Conservation (phyloP, 2,797 vertebrate genomes). For the Lepidocolaptes lacrymiger region DNA sequence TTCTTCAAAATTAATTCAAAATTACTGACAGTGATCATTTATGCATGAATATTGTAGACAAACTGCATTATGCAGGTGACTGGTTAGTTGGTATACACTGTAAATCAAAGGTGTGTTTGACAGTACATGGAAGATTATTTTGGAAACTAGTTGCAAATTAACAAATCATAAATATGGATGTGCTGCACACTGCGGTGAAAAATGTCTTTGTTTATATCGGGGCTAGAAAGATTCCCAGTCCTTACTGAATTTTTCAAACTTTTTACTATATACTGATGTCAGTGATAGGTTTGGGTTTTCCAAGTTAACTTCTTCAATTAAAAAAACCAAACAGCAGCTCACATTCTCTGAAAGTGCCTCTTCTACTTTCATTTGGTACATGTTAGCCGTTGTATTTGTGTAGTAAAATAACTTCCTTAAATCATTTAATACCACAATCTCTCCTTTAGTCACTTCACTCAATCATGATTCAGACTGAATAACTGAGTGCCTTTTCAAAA, state of each 20-base stretch:
- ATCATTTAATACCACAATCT: background rate
- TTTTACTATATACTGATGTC: background rate
- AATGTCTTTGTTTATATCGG: background rate
- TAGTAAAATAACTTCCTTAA: background rate
- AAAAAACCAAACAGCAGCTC: background rate
- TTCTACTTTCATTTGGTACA: background rate
- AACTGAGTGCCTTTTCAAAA: background rate
- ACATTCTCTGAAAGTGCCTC: background rate
- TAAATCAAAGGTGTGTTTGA: slow-evolving; percentile 47
- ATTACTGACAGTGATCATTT: slow-evolving; percentile 19
- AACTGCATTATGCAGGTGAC: background rate
- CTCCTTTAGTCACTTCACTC: background rate
- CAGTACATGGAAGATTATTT: slow-evolving; percentile 31
- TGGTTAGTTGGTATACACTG: background rate
- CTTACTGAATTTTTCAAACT: background rate
- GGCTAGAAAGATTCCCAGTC: background rate
- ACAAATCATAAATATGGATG: slow-evolving; percentile 37
- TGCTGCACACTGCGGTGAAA: background rate
- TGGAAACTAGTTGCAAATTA: slow-evolving; percentile 40
- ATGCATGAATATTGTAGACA: slow-evolving; percentile 17
- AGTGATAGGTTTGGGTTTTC: background rate
- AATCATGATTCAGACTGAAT: background rate
- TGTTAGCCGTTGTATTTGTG: background rate
- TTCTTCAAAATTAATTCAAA: slow-evolving; percentile 24
- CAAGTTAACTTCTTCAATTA: background rate